Conservation (phyloP, 2,113 vertebrate genomes). For the Lycocorax pyrrhopterus region DNA sequence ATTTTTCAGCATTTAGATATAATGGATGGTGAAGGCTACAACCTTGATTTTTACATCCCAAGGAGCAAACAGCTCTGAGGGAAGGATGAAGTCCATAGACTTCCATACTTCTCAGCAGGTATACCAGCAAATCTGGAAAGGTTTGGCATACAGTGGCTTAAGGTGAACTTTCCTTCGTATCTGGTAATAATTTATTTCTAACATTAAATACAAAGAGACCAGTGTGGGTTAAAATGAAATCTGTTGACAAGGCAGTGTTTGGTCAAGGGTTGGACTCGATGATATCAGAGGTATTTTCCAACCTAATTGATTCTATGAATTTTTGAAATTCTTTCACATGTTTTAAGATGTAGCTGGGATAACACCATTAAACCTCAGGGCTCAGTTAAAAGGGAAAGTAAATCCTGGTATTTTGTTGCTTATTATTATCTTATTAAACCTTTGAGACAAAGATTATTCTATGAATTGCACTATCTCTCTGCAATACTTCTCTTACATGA, state of each 20-base stretch:
- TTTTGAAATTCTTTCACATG: background rate
- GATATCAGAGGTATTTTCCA: background rate
- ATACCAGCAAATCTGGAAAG: background rate
- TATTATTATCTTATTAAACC: background rate
- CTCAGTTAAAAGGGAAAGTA: background rate
- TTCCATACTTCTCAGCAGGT: background rate
- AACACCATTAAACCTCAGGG: background rate
- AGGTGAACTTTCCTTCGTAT: background rate
- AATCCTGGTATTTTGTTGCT: background rate
- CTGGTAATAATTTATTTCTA: background rate
- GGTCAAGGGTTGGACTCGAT: background rate
- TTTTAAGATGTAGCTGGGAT: background rate
- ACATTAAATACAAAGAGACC: background rate
- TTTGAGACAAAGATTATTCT: background rate
- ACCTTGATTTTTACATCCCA: background rate
- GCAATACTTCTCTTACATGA: background rate
- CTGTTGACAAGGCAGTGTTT: background rate
- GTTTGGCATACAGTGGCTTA: background rate
- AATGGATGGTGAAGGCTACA: background rate
- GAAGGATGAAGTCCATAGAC: background rate
- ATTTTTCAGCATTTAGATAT: background rate
- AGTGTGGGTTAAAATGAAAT: background rate
- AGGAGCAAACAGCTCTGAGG: background rate
- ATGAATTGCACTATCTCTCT: background rate
- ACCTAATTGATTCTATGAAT: background rate